These are phyloP conservation scores for Dryoscopus gambensis DNA, from an alignment of 2,113 vertebrate genomes.

Conservation along the genomic window DNA sequence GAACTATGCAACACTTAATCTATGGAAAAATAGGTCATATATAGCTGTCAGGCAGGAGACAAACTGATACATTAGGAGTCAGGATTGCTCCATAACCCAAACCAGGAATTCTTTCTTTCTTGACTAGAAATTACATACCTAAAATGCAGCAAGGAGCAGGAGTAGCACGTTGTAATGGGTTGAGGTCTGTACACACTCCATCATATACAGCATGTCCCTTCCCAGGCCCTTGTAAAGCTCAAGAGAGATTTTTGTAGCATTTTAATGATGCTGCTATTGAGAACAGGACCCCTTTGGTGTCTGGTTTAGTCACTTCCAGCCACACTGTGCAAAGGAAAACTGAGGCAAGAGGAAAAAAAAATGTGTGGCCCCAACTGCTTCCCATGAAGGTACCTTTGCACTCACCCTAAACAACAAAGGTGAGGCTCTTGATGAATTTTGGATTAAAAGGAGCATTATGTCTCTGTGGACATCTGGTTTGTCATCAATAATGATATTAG, in stretches of 20 bases:
- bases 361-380: neutral
- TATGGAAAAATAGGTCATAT: accelerated
- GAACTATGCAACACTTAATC: neutral
- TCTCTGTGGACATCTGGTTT: constrained; percentile 19
- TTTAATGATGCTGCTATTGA: neutral
- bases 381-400: neutral
- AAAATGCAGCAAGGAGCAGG: neutral
- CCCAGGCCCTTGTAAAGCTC: neutral
- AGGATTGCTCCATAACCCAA: neutral
- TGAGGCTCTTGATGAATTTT: constrained; percentile 36
- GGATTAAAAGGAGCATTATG: neutral
- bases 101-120: neutral
- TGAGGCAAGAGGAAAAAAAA: neutral
- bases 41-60: neutral
- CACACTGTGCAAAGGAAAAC: neutral
- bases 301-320: neutral
- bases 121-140: neutral
- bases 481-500: constrained; percentile 12
- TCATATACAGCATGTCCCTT: neutral
- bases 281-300: neutral
- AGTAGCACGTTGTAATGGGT: accelerated
- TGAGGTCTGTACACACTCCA: neutral
- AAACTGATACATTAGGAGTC: neutral
- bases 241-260: neutral
- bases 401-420: neutral